Evolutionary conservation across 2,888 invertebrate species (phyloP).

Genomic region (Tetranychus truncatus): DNA sequence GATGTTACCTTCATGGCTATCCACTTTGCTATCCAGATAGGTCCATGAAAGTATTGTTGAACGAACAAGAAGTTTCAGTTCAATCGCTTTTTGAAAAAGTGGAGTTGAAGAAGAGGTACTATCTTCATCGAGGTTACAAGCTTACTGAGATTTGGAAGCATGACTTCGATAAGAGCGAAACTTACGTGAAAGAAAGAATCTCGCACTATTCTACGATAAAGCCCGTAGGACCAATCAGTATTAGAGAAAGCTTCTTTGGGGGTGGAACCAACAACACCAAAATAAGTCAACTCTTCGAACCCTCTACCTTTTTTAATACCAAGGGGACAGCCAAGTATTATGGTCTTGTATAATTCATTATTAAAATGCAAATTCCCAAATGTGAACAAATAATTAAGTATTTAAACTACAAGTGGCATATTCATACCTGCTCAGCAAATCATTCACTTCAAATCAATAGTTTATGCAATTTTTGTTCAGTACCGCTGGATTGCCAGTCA

Average conservation of each 20-base stretch:
- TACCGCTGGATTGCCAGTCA: no score
- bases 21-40: neutral
- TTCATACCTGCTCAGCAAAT: no score
- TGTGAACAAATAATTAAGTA: no score
- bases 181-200: neutral
- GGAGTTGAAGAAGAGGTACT: neutral
- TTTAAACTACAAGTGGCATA: no score
- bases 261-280: constrained; percentile 28
- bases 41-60: neutral
- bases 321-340: no score
- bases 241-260: constrained; percentile 29
- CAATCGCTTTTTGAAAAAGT: neutral
- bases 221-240: neutral
- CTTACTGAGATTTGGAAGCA: constrained; percentile 27
- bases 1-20: constrained; percentile 8
- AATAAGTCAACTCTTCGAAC: no score
- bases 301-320: no score
- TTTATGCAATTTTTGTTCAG: no score
- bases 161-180: constrained; percentile 21
- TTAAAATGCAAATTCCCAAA: no score
- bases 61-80: neutral
- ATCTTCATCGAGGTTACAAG: constrained; percentile 21
- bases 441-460: no score
- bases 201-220: neutral
- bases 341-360: no score